phyloP scores from a whole-genome alignment of 2,797 vertebrate species.

The Kryptolebias ocellatus region DNA sequence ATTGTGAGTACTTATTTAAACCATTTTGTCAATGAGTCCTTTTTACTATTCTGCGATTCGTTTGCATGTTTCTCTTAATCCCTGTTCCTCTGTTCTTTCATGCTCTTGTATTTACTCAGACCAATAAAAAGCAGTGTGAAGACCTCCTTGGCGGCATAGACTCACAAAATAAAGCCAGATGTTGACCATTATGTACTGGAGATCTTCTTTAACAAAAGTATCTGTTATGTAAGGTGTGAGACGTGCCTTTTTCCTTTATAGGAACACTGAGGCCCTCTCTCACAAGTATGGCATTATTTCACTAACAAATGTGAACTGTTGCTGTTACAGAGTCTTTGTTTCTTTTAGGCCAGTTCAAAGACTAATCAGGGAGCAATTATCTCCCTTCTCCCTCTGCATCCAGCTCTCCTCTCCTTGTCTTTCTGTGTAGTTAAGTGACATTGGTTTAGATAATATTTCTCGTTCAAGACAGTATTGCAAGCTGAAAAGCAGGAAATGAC shows the following conservation, averaged over 20 bases:
- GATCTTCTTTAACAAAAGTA: conserved; percentile 69
- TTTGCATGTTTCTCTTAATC: not conserved
- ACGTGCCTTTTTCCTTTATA: conserved; percentile 79
- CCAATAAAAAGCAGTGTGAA: conserved; percentile 41
- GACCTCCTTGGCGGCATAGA: conserved; percentile 47
- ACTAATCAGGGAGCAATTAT: conserved; percentile 38
- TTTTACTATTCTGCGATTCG: conserved; percentile 7
- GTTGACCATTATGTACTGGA: conserved; percentile 80
- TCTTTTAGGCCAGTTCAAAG: conserved; percentile 26
- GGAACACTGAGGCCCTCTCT: conserved; percentile 65
- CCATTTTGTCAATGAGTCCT: conserved; percentile 2
- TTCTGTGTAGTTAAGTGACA: conserved; percentile 50
- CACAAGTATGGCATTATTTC: conserved; percentile 75
- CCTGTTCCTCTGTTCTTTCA: conserved; percentile 11
- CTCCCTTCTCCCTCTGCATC: conserved; percentile 16
- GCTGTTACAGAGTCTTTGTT: conserved; percentile 63
- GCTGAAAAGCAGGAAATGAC: conserved; percentile 56
- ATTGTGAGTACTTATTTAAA: conserved; percentile 3
- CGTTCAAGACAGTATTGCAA: conserved; percentile 34
- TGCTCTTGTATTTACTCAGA: conserved; percentile 32
- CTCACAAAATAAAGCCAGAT: conserved; percentile 67
- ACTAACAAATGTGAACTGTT: conserved; percentile 61
- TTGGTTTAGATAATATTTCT: conserved; percentile 50
- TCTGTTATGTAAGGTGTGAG: conserved; percentile 83
- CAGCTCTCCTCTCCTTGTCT: conserved; percentile 21